Conservation (phyloP, 1,140 invertebrate species). For the Drosophila sp. region DNA sequence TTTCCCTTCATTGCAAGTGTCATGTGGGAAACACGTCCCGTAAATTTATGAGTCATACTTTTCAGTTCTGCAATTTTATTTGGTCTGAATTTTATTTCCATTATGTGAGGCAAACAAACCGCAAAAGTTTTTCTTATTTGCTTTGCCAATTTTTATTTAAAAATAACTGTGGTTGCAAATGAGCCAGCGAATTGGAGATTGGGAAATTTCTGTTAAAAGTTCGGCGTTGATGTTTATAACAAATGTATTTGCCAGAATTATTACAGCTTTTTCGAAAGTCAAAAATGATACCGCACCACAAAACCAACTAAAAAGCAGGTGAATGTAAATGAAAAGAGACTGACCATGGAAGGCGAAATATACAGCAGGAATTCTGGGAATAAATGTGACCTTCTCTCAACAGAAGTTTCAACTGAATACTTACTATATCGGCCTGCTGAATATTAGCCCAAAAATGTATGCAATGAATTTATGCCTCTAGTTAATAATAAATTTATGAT, state of each 20-base stretch:
- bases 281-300: neutral
- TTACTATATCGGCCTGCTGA: neutral
- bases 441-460: conserved; percentile 9
- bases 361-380: neutral
- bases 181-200: neutral
- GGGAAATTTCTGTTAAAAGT: conserved; percentile 20
- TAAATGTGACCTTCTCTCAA: neutral
- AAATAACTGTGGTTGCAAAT: conserved; percentile 44
- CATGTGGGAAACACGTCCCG: conserved; percentile 63
- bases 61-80: conserved; percentile 55
- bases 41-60: conserved; percentile 79
- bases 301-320: neutral
- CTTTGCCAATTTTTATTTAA: conserved; percentile 5
- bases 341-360: neutral
- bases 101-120: conserved; percentile 65
- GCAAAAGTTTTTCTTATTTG: conserved; percentile 50
- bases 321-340: neutral
- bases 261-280: conserved; percentile 5
- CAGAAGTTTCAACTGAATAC: neutral
- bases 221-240: conserved; percentile 27
- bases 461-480: conserved; percentile 39
- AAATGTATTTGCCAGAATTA: conserved; percentile 26
- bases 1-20: conserved; percentile 55
- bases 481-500: conserved; percentile 58
- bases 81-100: conserved; percentile 52